A percentile compares a stretch with the other conserved stretches of the same genome.
Conservation (phyloP, 2,797 vertebrate genomes). For the Sarcoramphus papa region DNA sequence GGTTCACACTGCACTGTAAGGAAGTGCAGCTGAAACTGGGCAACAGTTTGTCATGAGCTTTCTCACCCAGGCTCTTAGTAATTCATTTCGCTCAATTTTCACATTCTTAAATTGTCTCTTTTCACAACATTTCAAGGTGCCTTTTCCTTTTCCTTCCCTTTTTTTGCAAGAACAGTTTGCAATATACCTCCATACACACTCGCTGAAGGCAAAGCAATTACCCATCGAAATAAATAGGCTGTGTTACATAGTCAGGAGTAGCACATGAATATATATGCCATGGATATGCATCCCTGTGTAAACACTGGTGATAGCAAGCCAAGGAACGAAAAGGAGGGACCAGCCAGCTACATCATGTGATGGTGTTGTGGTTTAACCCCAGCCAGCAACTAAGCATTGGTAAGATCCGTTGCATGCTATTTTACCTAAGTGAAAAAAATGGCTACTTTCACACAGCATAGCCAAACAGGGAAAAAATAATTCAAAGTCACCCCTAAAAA, state of each 20-base stretch:
- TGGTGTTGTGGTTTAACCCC: no score
- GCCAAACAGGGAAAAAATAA: background rate
- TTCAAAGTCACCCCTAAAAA: background rate
- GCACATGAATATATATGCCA: rapidly evolving
- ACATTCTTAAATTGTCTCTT: background rate
- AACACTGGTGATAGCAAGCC: background rate
- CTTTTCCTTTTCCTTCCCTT: background rate
- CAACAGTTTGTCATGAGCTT: background rate
- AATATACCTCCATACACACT: background rate
- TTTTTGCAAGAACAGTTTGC: background rate
- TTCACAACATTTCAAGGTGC: background rate
- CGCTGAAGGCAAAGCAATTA: background rate
- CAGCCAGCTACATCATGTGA: background rate
- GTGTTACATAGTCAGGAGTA: background rate
- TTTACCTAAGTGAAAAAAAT: background rate
- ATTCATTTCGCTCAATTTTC: background rate
- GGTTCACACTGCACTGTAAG: background rate
- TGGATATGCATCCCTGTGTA: background rate
- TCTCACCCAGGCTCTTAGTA: background rate
- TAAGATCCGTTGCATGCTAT: background rate
- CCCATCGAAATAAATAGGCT: background rate
- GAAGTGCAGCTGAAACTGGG: background rate
- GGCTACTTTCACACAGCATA: background rate
- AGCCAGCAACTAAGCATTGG: no score
- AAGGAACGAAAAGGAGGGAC: background rate